Base-by-base conservation (phyloP, 1,140 invertebrate genomes). In the Lysiphlebus fabarum region DNA sequence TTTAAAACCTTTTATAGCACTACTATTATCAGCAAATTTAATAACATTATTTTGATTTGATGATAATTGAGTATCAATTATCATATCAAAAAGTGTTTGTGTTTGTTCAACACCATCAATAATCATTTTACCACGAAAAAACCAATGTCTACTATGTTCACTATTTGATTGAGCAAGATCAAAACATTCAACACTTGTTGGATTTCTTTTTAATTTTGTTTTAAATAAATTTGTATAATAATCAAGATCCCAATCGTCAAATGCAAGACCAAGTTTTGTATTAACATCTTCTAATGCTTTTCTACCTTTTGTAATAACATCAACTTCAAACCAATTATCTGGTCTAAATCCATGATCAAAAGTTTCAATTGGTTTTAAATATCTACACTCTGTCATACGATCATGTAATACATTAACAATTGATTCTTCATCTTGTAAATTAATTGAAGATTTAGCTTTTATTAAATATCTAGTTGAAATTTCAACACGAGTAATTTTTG, bases 131-230 rank as follows among this genome's bases (percentile, higher is more conserved):
- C 96, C 96, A 82, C 94, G 91, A 69, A 95, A 95, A 75, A 96
- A 95, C 92, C 92, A 95, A 80, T 96, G 92, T 7, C 92, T 81
- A 57, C 91, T 94, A 72, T 95, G 92, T 73, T 96, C 92, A 77
- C 91, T 96, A 74, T 99, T 99, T 12, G 94, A 96, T 78, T 99
- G 96, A n/a, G 96, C 96, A 51, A 98, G 84, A 82, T 99, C 96
- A 82, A 98, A 98, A 67, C 96, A 91, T 77, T 99, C 96, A 0
- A 98, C 95, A 75, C 91, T 97, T 0, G 96, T 99, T 11, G 96
- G 96, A 82, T 99, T 96, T 47, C 95, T 83, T 63, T 91, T 89
- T 1, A 96, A 77, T 65, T 91, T 90, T 51, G 87, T 82, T 57
- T 82, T 79, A 79, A 95, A 96, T 10, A 96, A 70, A 63, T 91